These are phyloP conservation scores for Cantharis rufa DNA, from an alignment of 2,888 invertebrate species.

Conservation along the genomic window DNA sequence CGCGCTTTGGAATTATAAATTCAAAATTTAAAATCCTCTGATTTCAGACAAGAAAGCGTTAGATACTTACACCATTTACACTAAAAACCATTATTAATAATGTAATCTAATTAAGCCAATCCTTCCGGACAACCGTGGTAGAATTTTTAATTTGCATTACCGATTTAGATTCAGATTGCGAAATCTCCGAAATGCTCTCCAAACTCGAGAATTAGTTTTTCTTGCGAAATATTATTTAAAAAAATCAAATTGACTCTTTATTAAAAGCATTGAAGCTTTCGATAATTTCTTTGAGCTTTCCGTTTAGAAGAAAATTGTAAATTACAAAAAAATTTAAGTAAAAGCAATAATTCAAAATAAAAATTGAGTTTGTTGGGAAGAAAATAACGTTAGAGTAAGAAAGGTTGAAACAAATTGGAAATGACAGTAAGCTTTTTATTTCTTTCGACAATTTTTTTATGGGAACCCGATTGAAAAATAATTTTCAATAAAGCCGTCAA, in stretches of 20 bases:
- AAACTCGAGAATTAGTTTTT: too few species aligned
- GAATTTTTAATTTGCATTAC: too few species aligned
- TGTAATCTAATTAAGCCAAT: too few species aligned
- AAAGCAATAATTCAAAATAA: background rate
- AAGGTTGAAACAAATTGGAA: conserved; percentile 47
- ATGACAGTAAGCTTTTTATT: conserved; percentile 49
- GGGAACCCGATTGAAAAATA: conserved; percentile 45
- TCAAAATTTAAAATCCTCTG: too few species aligned
- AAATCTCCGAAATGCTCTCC: too few species aligned
- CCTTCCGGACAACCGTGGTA: too few species aligned
- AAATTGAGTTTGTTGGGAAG: conserved; percentile 9
- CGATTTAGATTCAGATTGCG: too few species aligned
- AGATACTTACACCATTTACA: too few species aligned
- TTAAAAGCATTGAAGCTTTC: too few species aligned
- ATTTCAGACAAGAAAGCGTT: too few species aligned
- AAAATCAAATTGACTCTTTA: background rate
- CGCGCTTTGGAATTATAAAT: too few species aligned
- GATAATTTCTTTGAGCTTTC: background rate
- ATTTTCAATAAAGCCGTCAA: conserved; percentile 52
- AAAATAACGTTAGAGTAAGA: conserved; percentile 11
- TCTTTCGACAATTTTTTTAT: conserved; percentile 41
- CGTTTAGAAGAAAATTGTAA: background rate
- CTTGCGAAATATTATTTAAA: background rate
- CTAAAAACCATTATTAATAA: too few species aligned
- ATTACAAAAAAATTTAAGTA: background rate